Evolutionary conservation across 2,797 vertebrate genomes (phyloP).

Genomic region (Eupleurogrammus muticus): DNA sequence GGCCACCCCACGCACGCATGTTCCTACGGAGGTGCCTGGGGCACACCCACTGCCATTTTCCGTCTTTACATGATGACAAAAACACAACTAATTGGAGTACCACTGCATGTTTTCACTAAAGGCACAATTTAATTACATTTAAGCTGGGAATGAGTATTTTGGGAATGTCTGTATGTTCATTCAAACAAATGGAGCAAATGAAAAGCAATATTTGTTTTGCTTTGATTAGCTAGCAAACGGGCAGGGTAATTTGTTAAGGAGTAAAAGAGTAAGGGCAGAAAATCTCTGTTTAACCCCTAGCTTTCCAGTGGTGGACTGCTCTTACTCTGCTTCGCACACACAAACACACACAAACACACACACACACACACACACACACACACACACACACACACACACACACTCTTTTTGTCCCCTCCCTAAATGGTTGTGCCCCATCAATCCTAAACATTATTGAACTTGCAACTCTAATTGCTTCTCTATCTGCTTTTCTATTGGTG

Average conservation of each 20-base stretch:
- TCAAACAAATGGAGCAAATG: conserved; percentile 88
- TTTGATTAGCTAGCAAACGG: conserved; percentile 87
- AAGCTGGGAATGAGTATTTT: conserved; percentile 88
- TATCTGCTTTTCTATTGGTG: conserved; percentile 16
- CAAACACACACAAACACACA: conserved; percentile 16
- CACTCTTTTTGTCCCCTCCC: conserved; percentile 28
- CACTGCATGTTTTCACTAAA: conserved; percentile 88
- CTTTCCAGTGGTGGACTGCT: conserved; percentile 48
- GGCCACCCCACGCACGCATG: conserved; percentile 25
- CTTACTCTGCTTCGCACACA: conserved; percentile 17
- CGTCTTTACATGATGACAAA: conserved; percentile 81
- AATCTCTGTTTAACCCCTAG: conserved; percentile 74
- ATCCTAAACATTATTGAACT: conserved; percentile 72
- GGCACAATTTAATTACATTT: conserved; percentile 91
- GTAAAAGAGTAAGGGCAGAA: conserved; percentile 70
- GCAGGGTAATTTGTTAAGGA: conserved; percentile 83
- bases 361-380: conserved; percentile 15
- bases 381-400: conserved; percentile 17
- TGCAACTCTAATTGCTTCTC: conserved; percentile 55
- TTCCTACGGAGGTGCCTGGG: conserved; percentile 74
- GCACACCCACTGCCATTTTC: conserved; percentile 79
- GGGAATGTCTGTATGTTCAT: conserved; percentile 86
- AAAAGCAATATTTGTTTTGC: conserved; percentile 91
- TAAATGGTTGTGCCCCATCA: conserved; percentile 46
- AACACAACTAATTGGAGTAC: conserved; percentile 89